Percentiles rank a stretch among this genome's conserved stretches.
Evolutionary conservation across 2,888 invertebrate genomes (phyloP).

Genomic region (Phytoseiulus persimilis): DNA sequence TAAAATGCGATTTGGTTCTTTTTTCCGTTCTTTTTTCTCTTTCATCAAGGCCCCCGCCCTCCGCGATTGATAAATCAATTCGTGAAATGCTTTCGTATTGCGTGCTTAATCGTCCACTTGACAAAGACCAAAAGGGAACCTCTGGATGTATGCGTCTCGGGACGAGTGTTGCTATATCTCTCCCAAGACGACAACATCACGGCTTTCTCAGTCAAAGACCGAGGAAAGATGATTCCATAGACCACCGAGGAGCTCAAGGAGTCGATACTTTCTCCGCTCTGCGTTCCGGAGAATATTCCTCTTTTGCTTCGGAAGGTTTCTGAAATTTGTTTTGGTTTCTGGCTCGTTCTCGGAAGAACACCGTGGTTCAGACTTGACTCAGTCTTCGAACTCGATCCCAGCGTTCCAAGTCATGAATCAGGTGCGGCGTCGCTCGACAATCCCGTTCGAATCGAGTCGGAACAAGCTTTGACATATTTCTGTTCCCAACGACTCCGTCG

Average conservation of each 20-base stretch:
- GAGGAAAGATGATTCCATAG: no score
- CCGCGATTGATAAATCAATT: background rate
- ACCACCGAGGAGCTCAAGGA: no score
- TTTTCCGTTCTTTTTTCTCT: background rate
- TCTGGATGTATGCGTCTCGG: background rate
- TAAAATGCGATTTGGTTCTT: background rate
- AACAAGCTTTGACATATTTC: no score
- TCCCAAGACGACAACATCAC: background rate
- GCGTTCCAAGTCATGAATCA: no score
- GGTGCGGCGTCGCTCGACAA: no score
- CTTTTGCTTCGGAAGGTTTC: no score
- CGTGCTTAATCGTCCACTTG: background rate
- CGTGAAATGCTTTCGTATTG: background rate
- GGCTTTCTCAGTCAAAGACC: no score
- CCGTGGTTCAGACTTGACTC: no score
- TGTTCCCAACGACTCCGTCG: no score
- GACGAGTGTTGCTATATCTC: background rate
- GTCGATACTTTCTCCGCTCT: no score
- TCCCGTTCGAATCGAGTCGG: no score
- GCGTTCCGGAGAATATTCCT: background rate
- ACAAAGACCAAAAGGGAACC: background rate
- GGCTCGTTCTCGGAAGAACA: background rate
- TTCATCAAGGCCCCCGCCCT: background rate
- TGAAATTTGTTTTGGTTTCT: background rate
- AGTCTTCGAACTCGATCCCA: no score